Evolutionary conservation across 2,797 vertebrate species (phyloP).

Genomic region (Mormyrus hasselquistii): DNA sequence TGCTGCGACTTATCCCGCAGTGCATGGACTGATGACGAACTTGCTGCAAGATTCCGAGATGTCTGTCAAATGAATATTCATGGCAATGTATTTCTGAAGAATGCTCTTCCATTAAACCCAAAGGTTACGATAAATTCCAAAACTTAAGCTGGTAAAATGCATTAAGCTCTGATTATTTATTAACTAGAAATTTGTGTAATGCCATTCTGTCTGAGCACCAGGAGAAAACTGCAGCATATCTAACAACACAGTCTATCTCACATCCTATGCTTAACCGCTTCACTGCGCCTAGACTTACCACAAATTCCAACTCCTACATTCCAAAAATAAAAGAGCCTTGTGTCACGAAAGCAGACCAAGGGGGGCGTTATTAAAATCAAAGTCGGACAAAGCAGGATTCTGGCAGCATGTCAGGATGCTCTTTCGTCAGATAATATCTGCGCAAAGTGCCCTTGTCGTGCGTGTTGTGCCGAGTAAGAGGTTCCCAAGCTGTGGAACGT

Average conservation of each 20-base stretch:
- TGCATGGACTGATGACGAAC: background rate
- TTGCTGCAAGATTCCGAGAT: background rate
- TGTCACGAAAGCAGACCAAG: background rate
- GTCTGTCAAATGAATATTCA: background rate
- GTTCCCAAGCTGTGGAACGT: background rate
- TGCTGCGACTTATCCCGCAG: background rate
- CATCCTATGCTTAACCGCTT: background rate
- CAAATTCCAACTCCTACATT: background rate
- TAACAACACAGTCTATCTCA: background rate
- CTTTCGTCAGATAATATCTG: background rate
- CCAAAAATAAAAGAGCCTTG: background rate
- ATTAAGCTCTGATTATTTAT: background rate
- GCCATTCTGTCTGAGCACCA: background rate
- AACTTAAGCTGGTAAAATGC: background rate
- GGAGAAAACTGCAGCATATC: background rate
- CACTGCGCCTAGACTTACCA: background rate
- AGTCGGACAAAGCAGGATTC: background rate
- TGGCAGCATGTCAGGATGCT: background rate
- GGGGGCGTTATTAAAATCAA: conserved; percentile 9
- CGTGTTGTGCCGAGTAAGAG: background rate
- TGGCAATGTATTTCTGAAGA: background rate
- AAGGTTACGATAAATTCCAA: background rate
- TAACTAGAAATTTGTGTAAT: background rate
- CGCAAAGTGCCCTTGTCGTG: background rate
- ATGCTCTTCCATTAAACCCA: background rate